Conservation (phyloP, 2,888 invertebrate genomes). For the Sminthurinus aureus region DNA sequence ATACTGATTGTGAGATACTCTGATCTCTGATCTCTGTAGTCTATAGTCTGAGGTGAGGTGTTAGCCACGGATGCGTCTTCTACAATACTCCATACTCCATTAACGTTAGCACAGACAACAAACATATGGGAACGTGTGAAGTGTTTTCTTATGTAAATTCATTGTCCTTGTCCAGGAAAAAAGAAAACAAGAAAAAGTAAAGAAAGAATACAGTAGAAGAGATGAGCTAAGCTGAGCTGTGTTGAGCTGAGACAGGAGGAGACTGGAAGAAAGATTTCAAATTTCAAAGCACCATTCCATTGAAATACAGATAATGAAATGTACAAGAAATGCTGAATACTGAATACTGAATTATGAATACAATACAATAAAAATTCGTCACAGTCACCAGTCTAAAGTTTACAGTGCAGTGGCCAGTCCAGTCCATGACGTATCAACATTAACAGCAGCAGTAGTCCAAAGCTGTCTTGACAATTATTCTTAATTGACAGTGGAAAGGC, state of each 20-base stretch:
- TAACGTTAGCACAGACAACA: background rate
- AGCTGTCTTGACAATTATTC: background rate
- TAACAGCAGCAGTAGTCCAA: background rate
- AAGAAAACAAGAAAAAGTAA: background rate
- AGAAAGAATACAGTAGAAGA: too few relatives aligned
- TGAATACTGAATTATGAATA: too few relatives aligned
- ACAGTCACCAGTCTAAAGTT: background rate
- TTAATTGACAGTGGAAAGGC: background rate
- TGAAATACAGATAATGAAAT: too few relatives aligned
- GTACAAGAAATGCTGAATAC: too few relatives aligned
- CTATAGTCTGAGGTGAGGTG: too few relatives aligned
- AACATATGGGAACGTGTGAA: conserved; percentile 34
- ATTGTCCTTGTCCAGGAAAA: conserved; percentile 1
- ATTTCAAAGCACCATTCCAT: too few relatives aligned
- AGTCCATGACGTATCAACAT: too few relatives aligned
- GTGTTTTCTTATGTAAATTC: conserved; percentile 37
- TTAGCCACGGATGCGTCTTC: background rate
- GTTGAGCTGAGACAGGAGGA: too few relatives aligned
- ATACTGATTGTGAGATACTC: too few relatives aligned
- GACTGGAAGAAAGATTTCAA: too few relatives aligned
- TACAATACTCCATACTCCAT: background rate
- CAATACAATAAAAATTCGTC: background rate
- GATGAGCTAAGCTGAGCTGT: too few relatives aligned
- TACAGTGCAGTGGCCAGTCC: background rate
- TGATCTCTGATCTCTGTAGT: too few relatives aligned